Percentiles rank a stretch among this genome's conserved stretches.
Evolutionary conservation across 2,797 vertebrate species (phyloP).

Genomic region (Leucoraja ocellata): DNA sequence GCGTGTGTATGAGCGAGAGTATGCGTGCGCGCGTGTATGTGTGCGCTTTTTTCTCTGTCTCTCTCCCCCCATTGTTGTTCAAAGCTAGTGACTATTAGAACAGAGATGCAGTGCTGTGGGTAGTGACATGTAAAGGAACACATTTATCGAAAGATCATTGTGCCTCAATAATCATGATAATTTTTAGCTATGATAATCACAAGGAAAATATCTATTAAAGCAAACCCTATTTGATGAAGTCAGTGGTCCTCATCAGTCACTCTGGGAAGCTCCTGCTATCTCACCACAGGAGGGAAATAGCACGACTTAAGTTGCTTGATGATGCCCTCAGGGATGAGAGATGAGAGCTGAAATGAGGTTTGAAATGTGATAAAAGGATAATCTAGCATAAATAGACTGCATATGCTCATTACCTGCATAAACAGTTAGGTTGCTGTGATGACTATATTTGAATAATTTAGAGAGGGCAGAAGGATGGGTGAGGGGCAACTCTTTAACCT

Average conservation of each 20-base stretch:
- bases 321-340: constrained; percentile 65
- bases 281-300: constrained; percentile 69
- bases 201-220: constrained; percentile 69
- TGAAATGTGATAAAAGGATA: constrained; percentile 39
- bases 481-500: constrained; percentile 32
- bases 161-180: constrained; percentile 80
- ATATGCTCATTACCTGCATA: constrained; percentile 63
- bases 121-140: constrained; percentile 76
- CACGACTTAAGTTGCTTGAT: constrained; percentile 72
- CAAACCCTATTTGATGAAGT: constrained; percentile 71
- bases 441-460: constrained; percentile 36
- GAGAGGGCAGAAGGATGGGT: not conserved
- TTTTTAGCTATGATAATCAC: constrained; percentile 74
- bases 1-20: too few relatives aligned
- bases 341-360: constrained; percentile 54
- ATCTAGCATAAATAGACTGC: constrained; percentile 42
- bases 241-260: constrained; percentile 71
- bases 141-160: constrained; percentile 51
- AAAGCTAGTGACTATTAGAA: constrained; percentile 29
- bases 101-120: constrained; percentile 61
- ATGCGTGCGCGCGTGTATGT: too few relatives aligned
- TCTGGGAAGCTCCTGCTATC: constrained; percentile 63
- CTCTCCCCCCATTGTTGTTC: not conserved
- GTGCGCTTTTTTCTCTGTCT: too few relatives aligned
- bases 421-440: constrained; percentile 45